Evolutionary conservation across 2,113 vertebrate species (phyloP).

Genomic region (Leptobrachium leishanense): DNA sequence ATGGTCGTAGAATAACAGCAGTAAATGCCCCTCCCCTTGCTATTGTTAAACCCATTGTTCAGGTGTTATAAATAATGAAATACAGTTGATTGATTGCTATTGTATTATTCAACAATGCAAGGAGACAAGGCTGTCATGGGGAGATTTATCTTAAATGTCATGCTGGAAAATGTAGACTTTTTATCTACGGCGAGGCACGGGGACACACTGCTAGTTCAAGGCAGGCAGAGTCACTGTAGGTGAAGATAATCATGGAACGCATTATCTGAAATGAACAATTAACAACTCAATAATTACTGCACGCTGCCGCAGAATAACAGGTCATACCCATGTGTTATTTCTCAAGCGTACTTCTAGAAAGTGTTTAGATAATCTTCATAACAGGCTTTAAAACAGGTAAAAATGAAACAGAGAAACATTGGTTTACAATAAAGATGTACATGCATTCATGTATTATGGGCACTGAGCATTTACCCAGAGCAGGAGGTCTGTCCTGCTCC

Average conservation of each 20-base stretch:
- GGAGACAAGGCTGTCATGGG: constrained; percentile 54
- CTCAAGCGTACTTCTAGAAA: background rate
- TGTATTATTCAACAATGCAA: constrained; percentile 51
- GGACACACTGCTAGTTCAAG: constrained; percentile 44
- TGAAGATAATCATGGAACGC: constrained; percentile 10
- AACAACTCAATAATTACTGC: constrained; percentile 8
- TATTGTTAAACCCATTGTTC: constrained; percentile 30
- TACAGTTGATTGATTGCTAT: constrained; percentile 55
- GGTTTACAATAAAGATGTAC: too few species aligned
- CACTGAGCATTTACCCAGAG: too few species aligned
- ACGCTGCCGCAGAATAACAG: background rate
- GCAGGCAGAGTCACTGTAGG: constrained; percentile 17
- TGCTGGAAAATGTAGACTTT: constrained; percentile 49
- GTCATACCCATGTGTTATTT: background rate
- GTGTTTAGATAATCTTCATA: too few species aligned
- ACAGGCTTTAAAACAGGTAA: too few species aligned
- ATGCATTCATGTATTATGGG: too few species aligned
- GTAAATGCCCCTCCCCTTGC: constrained; percentile 30
- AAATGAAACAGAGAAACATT: too few species aligned
- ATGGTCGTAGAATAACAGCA: constrained; percentile 25
- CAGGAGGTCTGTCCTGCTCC: too few species aligned
- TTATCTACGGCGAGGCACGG: constrained; percentile 42
- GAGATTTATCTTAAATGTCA: constrained; percentile 50
- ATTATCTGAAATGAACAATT: constrained; percentile 20
- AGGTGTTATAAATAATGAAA: constrained; percentile 40